Evolutionary conservation across 1,140 invertebrate species (phyloP).

Genomic region (Solen grandis): DNA sequence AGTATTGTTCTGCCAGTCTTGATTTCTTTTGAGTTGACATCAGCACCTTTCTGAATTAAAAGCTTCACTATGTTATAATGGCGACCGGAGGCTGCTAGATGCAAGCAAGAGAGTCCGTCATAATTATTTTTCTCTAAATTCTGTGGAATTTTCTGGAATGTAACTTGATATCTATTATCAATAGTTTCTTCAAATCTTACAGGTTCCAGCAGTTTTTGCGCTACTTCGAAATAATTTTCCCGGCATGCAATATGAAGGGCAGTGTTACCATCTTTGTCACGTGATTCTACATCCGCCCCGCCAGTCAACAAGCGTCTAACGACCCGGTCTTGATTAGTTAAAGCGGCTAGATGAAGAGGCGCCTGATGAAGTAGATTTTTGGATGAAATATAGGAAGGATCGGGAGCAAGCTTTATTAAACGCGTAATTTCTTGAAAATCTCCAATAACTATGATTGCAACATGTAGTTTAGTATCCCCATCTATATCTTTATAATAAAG

Average conservation of each 20-base stretch:
- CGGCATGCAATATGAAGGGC: conserved; percentile 80
- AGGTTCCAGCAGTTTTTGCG: conserved; percentile 85
- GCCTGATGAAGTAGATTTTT: conserved; percentile 80
- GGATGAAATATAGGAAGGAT: conserved; percentile 44
- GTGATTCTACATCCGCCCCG: conserved; percentile 82
- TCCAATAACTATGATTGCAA: conserved; percentile 66
- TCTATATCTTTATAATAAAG: conserved; percentile 8
- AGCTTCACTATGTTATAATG: conserved; percentile 15
- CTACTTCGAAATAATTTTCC: conserved; percentile 84
- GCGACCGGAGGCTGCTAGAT: conserved; percentile 32
- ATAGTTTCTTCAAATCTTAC: conserved; percentile 72
- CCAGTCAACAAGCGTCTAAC: conserved; percentile 85
- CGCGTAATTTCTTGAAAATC: conserved; percentile 44
- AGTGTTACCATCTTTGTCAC: conserved; percentile 68
- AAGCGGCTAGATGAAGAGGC: conserved; percentile 87
- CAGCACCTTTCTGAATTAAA: conserved; percentile 13
- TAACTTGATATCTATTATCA: background rate
- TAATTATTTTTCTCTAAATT: conserved; percentile 19
- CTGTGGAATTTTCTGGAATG: background rate
- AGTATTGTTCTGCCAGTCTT: conserved; percentile 69
- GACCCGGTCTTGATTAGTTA: conserved; percentile 85
- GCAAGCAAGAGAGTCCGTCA: conserved; percentile 25
- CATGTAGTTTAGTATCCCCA: conserved; percentile 59
- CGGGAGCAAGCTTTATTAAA: conserved; percentile 56
- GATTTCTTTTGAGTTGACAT: conserved; percentile 54